phyloP scores from a whole-genome alignment of 2,797 vertebrate genomes.

The Etheostoma nigrum region DNA sequence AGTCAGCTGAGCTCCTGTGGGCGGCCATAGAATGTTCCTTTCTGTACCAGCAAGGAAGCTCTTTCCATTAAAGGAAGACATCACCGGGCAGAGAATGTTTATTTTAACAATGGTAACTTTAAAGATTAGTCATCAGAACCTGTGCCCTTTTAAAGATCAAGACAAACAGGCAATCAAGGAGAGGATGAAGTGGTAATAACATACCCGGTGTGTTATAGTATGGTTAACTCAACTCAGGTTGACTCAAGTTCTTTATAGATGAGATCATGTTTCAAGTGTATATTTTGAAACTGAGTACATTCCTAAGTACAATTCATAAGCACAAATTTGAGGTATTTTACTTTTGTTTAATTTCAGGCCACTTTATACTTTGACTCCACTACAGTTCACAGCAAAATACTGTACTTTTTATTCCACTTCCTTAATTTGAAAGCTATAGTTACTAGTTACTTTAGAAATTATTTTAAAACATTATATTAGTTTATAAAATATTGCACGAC shows the following conservation, averaged over 20 bases:
- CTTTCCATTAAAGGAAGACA: not conserved
- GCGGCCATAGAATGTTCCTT: not conserved
- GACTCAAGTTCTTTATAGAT: not conserved
- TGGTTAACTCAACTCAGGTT: not conserved
- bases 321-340: not conserved
- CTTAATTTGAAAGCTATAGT: not conserved
- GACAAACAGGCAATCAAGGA: not conserved
- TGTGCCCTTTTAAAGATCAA: no score
- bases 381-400: not conserved
- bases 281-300: not conserved
- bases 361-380: not conserved
- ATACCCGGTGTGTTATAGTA: not conserved
- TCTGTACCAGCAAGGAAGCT: not conserved
- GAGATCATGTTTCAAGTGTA: not conserved
- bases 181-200: constrained; percentile 4
- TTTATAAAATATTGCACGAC: no score
- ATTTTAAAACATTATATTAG: no score
- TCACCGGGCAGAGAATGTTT: not conserved
- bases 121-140: constrained; percentile 5
- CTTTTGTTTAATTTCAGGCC: not conserved
- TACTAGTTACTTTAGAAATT: no score
- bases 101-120: not conserved
- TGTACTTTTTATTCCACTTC: not conserved
- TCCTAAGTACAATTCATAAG: not conserved
- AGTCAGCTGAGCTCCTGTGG: not conserved